Evolutionary conservation across 2,797 vertebrate genomes (phyloP).

Genomic region (Eulemur albifrons): DNA sequence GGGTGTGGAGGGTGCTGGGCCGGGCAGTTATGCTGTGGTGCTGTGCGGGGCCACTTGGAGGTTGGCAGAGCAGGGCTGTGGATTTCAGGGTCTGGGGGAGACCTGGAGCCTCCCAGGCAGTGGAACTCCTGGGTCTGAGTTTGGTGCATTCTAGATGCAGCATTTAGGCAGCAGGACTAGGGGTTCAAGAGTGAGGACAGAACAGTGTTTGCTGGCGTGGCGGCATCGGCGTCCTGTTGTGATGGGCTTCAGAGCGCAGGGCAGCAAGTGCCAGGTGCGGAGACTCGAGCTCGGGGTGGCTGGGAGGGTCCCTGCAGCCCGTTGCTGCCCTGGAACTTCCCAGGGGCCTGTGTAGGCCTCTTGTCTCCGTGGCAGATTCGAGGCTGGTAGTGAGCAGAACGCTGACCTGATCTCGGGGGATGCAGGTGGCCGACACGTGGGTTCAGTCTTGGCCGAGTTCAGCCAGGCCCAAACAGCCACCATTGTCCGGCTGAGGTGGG

Average conservation of each 20-base stretch:
- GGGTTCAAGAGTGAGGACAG: not conserved
- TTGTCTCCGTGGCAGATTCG: too few relatives aligned
- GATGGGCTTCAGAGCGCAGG: not conserved
- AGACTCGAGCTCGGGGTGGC: accelerated
- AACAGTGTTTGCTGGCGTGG: accelerated
- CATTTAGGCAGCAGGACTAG: accelerated
- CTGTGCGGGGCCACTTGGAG: accelerated
- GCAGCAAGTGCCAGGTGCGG: not conserved
- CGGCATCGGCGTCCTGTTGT: accelerated
- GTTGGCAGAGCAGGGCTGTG: accelerated
- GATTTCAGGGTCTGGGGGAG: not conserved
- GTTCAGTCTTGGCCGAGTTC: not conserved
- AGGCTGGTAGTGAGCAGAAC: not conserved
- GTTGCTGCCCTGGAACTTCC: not conserved
- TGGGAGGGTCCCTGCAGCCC: not conserved
- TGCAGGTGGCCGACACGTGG: not conserved
- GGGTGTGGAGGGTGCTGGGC: accelerated
- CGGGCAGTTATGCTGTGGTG: accelerated
- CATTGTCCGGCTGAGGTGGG: not conserved
- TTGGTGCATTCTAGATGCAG: not conserved
- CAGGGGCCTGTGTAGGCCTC: too few relatives aligned
- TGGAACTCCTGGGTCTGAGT: not conserved
- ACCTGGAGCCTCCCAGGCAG: not conserved
- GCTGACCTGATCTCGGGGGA: not conserved
- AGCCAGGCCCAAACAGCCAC: not conserved